Base-by-base conservation (phyloP, 2,888 invertebrate species). In the Ryuthela nishihirai region DNA sequence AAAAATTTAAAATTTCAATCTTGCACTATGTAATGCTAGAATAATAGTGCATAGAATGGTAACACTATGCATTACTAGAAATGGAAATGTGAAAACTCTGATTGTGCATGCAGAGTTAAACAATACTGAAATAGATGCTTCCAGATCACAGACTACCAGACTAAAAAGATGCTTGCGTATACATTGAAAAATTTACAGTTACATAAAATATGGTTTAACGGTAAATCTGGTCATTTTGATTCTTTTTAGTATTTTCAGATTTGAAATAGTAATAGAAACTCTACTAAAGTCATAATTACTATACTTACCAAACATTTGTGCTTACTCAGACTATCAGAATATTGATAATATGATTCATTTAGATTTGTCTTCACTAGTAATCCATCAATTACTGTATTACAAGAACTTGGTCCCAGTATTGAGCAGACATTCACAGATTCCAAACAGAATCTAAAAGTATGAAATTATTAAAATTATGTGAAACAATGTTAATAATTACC, bases 281-380 rank as follows among this genome's bases (percentile, higher is more conserved):
- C n/a, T n/a, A n/a, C n/a, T n/a, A n/a, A n/a, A n/a, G n/a, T n/a
- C n/a, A n/a, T n/a, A 42, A 29, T 12, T n/a, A n/a, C n/a, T 35
- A 54, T 47, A 46, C 46, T 58, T 58, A 58, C 56, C 56, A 58
- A 46, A 38, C 25, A 29, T 42, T 34, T 46, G 29, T 15, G 20
- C 5, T 18, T 24, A 42, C 32, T 26, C 42, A 29, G 21, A 20
- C 12, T 36, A 20, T 25, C 35, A 23, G 23, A 20, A 35, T 58
- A 38, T 43, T 48, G 43, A 21, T 20, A 23, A 25, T 29, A 29
- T 4, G 36, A 23, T 7, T 9, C 18, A 12, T 15, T 46, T 38
- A 38, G 25, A 36, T 42, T 42, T 34, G 46, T 52, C 52, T 58
- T 58, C 15, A 58, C 39, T 29, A 58, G 24, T 24, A 46, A 18